A percentile compares a stretch with the other conserved stretches of the same genome.
phyloP scores from a whole-genome alignment of 2,888 invertebrate species.

The Mythimna albipuncta region DNA sequence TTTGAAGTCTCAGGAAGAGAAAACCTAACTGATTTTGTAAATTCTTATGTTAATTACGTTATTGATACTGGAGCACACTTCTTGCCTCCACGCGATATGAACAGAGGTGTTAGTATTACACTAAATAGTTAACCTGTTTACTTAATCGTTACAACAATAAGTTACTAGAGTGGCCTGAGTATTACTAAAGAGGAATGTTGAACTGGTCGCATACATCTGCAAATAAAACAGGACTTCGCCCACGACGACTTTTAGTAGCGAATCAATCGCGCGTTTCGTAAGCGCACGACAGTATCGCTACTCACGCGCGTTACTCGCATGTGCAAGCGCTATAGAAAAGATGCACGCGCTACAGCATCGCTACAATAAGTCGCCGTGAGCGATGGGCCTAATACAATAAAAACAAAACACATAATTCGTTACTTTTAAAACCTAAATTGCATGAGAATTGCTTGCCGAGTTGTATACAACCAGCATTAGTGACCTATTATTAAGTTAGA shows the following conservation, averaged over 20 bases:
- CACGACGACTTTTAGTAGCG: too few species aligned
- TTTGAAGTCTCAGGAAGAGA: constrained; percentile 33
- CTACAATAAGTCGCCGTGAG: too few species aligned
- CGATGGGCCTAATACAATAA: background rate
- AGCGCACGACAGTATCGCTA: too few species aligned
- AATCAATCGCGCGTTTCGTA: too few species aligned
- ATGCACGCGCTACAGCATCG: too few species aligned
- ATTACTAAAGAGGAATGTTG: constrained; percentile 45
- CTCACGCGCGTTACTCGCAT: too few species aligned
- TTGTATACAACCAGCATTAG: constrained; percentile 6
- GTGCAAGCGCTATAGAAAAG: too few species aligned
- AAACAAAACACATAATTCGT: too few species aligned
- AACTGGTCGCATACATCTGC: constrained; percentile 16
- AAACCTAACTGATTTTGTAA: constrained; percentile 19
- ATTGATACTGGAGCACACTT: constrained; percentile 19
- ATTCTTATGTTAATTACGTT: constrained; percentile 17
- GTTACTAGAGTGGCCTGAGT: constrained; percentile 58
- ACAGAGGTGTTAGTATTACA: constrained; percentile 29
- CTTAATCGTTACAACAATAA: constrained; percentile 56
- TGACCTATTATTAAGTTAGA: background rate
- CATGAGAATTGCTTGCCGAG: background rate
- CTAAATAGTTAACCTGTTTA: constrained; percentile 45
- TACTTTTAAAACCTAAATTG: background rate
- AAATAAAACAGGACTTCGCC: background rate
- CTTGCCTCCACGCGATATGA: constrained; percentile 26